These are phyloP conservation scores for Notarius quadriscutis DNA, from an alignment of 2,113 vertebrate genomes.

Conservation along the genomic window DNA sequence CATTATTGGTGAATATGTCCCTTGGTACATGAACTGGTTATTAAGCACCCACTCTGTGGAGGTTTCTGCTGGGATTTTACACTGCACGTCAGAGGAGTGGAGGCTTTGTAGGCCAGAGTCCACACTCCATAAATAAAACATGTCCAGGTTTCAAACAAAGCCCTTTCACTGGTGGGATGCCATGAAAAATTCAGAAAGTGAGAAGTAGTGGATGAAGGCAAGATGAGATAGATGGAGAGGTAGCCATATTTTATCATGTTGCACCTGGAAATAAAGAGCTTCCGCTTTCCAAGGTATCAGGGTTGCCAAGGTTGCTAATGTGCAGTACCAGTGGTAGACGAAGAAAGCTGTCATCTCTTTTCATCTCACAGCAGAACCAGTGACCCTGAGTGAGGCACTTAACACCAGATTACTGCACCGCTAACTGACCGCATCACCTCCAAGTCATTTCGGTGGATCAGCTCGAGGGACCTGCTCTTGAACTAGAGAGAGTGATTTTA, in stretches of 20 bases:
- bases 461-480: neutral
- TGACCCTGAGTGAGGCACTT: neutral
- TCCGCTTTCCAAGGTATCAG: neutral
- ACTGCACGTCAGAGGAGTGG: neutral
- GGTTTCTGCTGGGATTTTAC: slow-evolving; percentile 29
- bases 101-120: slow-evolving; percentile 50
- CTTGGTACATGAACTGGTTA: slow-evolving; percentile 43
- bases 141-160: slow-evolving; percentile 57
- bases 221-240: slow-evolving; percentile 11
- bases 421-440: neutral
- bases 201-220: neutral
- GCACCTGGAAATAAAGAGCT: slow-evolving; percentile 10
- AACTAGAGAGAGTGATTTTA: neutral
- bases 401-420: neutral
- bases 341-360: neutral
- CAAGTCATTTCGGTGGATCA: neutral
- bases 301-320: neutral
- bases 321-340: neutral
- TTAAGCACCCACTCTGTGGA: slow-evolving; percentile 36
- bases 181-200: slow-evolving; percentile 64
- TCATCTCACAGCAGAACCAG: neutral
- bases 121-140: slow-evolving; percentile 51
- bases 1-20: slow-evolving; percentile 34
- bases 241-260: neutral
- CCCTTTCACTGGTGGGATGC: slow-evolving; percentile 65